Evolutionary conservation across 1,140 invertebrate species (phyloP).

Genomic region (Lucilia cuprina): DNA sequence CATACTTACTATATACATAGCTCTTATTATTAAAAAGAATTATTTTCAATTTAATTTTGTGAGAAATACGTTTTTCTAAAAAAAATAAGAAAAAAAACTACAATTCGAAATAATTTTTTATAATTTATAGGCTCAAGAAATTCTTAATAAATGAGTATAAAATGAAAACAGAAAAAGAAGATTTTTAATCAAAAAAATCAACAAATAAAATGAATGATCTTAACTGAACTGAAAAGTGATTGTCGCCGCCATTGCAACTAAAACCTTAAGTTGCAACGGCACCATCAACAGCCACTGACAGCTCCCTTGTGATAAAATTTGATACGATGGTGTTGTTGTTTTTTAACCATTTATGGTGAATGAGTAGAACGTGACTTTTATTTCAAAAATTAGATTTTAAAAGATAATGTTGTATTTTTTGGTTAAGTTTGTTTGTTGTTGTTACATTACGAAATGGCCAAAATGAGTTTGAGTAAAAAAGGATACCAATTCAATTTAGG

Average conservation of each 20-base stretch:
- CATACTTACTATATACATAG: not conserved
- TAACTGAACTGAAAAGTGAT: not conserved
- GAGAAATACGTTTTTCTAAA: not conserved
- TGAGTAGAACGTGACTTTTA: constrained; percentile 31
- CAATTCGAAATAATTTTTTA: not conserved
- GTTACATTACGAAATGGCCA: not conserved
- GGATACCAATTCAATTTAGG: not conserved
- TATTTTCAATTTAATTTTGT: constrained; percentile 12
- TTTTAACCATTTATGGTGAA: constrained; percentile 20
- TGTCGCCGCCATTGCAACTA: not conserved
- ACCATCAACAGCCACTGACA: not conserved
- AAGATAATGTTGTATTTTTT: not conserved
- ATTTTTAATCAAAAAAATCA: constrained; percentile 13
- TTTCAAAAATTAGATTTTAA: constrained; percentile 28
- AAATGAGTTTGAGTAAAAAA: not conserved
- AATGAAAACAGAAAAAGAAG: not conserved
- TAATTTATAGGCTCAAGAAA: not conserved
- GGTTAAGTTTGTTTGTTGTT: not conserved
- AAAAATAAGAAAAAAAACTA: not conserved
- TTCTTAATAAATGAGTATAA: not conserved
- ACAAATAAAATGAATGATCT: not conserved
- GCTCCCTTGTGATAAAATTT: not conserved
- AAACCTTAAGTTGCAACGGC: not conserved
- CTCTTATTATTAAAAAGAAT: not conserved
- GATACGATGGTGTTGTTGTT: not conserved